Evolutionary conservation across 1,140 invertebrate species (phyloP).

Genomic region (Oscheius sp.): DNA sequence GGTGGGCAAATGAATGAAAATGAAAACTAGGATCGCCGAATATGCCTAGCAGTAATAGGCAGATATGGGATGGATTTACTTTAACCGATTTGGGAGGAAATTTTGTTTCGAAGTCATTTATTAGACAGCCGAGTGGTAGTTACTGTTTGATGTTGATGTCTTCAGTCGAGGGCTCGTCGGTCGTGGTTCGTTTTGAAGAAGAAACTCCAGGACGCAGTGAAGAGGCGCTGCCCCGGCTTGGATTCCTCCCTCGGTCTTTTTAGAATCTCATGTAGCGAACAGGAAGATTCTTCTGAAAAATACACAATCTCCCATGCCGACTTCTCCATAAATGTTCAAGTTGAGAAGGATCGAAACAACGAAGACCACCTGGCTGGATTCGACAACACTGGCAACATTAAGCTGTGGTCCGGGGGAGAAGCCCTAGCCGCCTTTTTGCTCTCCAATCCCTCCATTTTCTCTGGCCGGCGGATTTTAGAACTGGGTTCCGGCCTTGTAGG

Average conservation of each 20-base stretch:
- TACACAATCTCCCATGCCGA: no score
- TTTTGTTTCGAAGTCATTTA: no score
- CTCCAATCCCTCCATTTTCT: not conserved
- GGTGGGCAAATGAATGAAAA: no score
- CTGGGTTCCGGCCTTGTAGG: constrained; percentile 23
- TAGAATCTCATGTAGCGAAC: not conserved
- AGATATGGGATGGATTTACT: no score
- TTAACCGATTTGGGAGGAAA: no score
- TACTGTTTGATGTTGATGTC: no score
- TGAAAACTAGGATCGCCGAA: no score
- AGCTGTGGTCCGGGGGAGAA: constrained; percentile 34
- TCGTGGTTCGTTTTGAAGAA: constrained; percentile 22
- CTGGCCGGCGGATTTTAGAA: constrained; percentile 6
- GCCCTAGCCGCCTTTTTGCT: constrained; percentile 10
- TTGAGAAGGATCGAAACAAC: no score
- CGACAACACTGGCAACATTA: constrained; percentile 32
- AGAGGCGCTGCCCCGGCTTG: not conserved
- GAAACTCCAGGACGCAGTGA: constrained; percentile 11
- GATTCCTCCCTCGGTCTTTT: not conserved
- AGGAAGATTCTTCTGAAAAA: not conserved
- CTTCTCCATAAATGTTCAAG: no score
- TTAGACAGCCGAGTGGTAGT: no score
- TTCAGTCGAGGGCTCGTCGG: no score
- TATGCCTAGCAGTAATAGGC: no score
- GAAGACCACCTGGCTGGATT: constrained; percentile 3